Evolutionary conservation across 2,113 vertebrate genomes (phyloP).

Genomic region (Acanthisitta chloris): DNA sequence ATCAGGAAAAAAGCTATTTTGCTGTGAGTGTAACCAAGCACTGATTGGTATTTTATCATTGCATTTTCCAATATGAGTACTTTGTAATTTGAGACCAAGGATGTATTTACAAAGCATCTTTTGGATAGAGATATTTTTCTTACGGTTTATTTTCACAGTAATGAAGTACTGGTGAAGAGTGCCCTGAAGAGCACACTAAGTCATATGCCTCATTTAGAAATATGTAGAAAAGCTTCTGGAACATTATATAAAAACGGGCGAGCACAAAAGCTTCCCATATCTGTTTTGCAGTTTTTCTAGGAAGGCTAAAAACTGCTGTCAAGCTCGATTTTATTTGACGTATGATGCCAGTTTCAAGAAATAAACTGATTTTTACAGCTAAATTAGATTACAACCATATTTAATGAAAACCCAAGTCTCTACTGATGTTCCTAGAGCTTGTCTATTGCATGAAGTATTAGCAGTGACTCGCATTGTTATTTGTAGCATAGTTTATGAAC

Average conservation of each 20-base stretch:
- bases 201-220: background rate
- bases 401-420: constrained; percentile 46
- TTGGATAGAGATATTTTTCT: background rate
- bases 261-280: background rate
- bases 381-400: constrained; percentile 53
- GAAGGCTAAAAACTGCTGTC: background rate
- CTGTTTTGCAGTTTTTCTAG: background rate
- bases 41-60: background rate
- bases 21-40: background rate
- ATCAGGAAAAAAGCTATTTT: background rate
- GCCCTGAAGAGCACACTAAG: background rate
- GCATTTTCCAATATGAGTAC: background rate
- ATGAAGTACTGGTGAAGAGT: background rate
- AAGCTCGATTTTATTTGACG: background rate
- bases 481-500: background rate
- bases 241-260: background rate
- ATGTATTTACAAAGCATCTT: background rate
- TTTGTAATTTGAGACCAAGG: background rate
- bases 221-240: background rate
- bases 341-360: constrained; percentile 31
- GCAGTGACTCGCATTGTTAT: background rate
- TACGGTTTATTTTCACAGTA: background rate
- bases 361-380: constrained; percentile 41
- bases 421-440: constrained; percentile 10
- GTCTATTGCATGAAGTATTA: background rate